Percentiles rank a stretch among this genome's conserved stretches.
phyloP scores from a whole-genome alignment of 2,888 invertebrate genomes.

The Thyatira batis region DNA sequence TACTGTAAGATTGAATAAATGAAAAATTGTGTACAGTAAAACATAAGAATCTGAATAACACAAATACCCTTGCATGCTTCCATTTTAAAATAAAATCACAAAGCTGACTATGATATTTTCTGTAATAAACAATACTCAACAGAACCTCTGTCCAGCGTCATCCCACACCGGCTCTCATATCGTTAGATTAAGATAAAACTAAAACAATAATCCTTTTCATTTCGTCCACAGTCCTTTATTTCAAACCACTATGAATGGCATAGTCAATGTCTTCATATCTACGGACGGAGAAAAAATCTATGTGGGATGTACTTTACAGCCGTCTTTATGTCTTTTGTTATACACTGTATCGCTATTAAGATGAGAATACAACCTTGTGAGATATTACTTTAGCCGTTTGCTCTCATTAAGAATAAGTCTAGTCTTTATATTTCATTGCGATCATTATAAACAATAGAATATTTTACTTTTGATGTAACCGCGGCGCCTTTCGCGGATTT shows the following conservation, averaged over 20 bases:
- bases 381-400: conserved; percentile 34
- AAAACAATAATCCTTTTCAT: conserved; percentile 82
- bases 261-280: conserved; percentile 64
- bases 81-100: too few species aligned
- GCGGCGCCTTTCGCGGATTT: conserved; percentile 24
- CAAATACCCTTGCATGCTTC: too few species aligned
- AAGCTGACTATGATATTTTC: too few species aligned
- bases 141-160: conserved; percentile 32
- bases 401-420: conserved; percentile 49
- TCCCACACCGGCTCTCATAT: conserved; percentile 63
- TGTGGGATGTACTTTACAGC: conserved; percentile 62
- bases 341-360: conserved; percentile 47
- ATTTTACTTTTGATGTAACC: conserved; percentile 23
- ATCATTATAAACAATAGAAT: conserved; percentile 39
- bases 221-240: conserved; percentile 69
- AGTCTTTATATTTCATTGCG: conserved; percentile 39
- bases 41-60: too few species aligned
- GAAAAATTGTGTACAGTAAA: too few species aligned
- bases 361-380: conserved; percentile 41
- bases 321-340: conserved; percentile 51
- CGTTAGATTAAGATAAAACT: conserved; percentile 80
- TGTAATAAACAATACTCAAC: conserved; percentile 28
- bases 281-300: conserved; percentile 49
- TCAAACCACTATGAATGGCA: conserved; percentile 62
- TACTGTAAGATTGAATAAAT: too few species aligned